Percentiles rank a stretch among this genome's conserved stretches.
Conservation (phyloP, 2,797 vertebrate species). For the Gymnothorax javanicus region DNA sequence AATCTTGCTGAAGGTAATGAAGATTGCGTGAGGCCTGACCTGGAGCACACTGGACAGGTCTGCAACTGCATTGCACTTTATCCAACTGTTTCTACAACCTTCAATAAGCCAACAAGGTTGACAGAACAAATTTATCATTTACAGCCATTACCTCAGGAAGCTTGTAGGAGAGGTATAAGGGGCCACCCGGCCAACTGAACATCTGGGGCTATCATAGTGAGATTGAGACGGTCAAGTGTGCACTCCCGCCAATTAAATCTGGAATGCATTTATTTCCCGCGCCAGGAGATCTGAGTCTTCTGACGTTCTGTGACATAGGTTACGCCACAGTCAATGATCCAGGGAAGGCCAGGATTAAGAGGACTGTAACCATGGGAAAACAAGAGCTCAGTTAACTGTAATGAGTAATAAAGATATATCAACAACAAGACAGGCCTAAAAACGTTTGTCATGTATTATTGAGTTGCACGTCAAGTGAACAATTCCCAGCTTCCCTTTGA, state of each 20-base stretch:
- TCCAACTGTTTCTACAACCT: background rate
- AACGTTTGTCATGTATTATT: background rate
- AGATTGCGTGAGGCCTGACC: background rate
- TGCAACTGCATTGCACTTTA: background rate
- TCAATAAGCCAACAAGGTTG: background rate
- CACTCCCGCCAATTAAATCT: background rate
- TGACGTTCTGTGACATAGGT: too few species aligned
- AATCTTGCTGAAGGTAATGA: background rate
- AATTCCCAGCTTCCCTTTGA: background rate
- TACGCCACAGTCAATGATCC: background rate
- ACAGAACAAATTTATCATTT: constrained; percentile 1
- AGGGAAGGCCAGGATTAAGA: background rate
- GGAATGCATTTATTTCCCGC: background rate
- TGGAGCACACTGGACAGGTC: background rate
- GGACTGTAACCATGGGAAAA: background rate
- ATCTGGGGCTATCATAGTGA: background rate
- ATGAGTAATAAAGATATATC: background rate
- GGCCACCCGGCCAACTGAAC: background rate
- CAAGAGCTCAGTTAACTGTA: background rate
- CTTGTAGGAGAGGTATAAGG: background rate
- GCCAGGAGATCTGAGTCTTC: background rate
- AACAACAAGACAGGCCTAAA: background rate
- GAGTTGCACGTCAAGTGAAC: background rate
- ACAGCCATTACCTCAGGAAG: background rate
- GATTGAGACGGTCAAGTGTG: background rate